phyloP scores from a whole-genome alignment of 1,140 invertebrate genomes.

The Holcopasites calliopsidis region DNA sequence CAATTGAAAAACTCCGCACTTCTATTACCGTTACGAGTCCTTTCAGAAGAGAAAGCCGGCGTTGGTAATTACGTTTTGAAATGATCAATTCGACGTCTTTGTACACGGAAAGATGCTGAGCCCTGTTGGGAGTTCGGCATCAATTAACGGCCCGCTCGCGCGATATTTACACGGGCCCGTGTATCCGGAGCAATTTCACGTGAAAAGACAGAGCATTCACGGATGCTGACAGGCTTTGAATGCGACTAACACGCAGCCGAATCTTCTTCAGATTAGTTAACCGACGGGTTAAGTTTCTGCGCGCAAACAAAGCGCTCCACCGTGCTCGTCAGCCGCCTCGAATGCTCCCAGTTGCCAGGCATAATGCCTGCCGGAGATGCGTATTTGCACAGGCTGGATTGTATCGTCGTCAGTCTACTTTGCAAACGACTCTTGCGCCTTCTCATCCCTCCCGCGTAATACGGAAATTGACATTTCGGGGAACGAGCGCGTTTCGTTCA shows the following conservation, averaged over 20 bases:
- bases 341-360: constrained; percentile 52
- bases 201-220: constrained; percentile 17
- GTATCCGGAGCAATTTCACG: constrained; percentile 45
- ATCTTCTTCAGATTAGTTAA: constrained; percentile 64
- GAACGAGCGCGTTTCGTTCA: neutral
- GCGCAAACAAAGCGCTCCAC: constrained; percentile 58
- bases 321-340: constrained; percentile 40
- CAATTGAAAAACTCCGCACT: neutral
- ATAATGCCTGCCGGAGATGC: constrained; percentile 44
- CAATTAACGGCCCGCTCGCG: constrained; percentile 52
- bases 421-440: constrained; percentile 1
- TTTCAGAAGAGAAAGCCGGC: neutral
- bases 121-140: neutral
- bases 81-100: neutral
- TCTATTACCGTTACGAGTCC: neutral
- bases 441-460: too few relatives aligned
- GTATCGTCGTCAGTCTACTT: constrained; percentile 9
- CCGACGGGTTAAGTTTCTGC: constrained; percentile 54
- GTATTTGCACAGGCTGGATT: constrained; percentile 42
- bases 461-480: too few relatives aligned
- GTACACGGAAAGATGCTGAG: neutral
- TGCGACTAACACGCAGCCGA: constrained; percentile 53
- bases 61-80: constrained; percentile 18
- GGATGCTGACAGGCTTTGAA: constrained; percentile 52
- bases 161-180: constrained; percentile 52